Evolutionary conservation across 1,140 invertebrate genomes (phyloP).

Genomic region (Drosophila littoralis): DNA sequence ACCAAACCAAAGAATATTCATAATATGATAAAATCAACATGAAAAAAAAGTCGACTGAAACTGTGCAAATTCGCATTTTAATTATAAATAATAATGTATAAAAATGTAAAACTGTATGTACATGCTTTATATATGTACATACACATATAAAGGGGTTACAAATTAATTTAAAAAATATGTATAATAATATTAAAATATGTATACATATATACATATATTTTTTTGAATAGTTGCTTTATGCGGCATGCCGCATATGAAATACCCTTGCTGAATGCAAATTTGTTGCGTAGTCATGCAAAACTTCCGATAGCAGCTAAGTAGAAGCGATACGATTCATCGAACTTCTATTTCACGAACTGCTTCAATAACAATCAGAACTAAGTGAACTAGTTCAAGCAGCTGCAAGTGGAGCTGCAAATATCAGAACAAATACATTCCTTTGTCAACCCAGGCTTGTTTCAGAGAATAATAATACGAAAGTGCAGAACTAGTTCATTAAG

Average conservation of each 20-base stretch:
- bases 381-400: no score
- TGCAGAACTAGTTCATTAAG: no score
- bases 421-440: no score
- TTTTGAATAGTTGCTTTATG: conserved; percentile 6
- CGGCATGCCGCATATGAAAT: conserved; percentile 29
- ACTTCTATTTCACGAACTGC: no score
- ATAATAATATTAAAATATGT: conserved; percentile 10
- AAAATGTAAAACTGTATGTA: conserved; percentile 5
- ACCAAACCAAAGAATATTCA: conserved; percentile 45
- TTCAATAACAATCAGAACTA: no score
- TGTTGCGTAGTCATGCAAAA: background rate
- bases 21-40: conserved; percentile 22
- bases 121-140: conserved; percentile 25
- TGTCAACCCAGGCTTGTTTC: no score
- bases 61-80: conserved; percentile 59
- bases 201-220: conserved; percentile 13
- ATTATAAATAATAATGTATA: conserved; percentile 42
- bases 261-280: conserved; percentile 14
- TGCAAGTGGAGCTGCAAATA: no score
- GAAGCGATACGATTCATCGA: no score
- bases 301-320: no score
- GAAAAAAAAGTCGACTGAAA: conserved; percentile 70
- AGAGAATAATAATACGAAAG: no score
- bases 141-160: conserved; percentile 27
- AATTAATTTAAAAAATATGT: background rate